A percentile compares a stretch with the other conserved stretches of the same genome.
phyloP scores from a whole-genome alignment of 2,888 invertebrate species.

The Keiferia lycopersicella region DNA sequence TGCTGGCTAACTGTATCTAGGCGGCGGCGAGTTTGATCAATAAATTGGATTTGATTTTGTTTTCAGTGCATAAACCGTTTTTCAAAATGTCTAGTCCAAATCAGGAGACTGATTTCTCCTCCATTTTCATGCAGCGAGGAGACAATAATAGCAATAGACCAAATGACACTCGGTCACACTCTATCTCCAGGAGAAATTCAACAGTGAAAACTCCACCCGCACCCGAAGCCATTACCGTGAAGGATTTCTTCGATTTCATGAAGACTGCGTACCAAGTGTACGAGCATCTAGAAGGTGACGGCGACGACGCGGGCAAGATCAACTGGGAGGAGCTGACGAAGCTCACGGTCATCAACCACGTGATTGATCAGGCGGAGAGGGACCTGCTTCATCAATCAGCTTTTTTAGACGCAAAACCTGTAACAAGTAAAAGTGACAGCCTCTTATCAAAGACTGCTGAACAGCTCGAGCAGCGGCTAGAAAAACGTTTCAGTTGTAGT shows the following conservation, averaged over 20 bases:
- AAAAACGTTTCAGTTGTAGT: slow-evolving; percentile 66
- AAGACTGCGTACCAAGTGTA: slow-evolving; percentile 87
- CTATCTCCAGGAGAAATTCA: slow-evolving; percentile 53
- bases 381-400: slow-evolving; percentile 65
- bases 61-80: slow-evolving; percentile 2
- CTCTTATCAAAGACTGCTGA: slow-evolving; percentile 26
- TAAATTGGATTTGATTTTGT: slow-evolving; percentile 8
- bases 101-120: slow-evolving; percentile 58
- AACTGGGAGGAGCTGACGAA: slow-evolving; percentile 79
- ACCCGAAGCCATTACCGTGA: slow-evolving; percentile 84
- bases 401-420: slow-evolving; percentile 55
- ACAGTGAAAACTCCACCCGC: slow-evolving; percentile 46
- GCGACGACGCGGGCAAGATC: slow-evolving; percentile 69
- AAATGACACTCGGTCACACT: slow-evolving; percentile 52
- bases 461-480: slow-evolving; percentile 41
- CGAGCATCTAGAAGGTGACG: slow-evolving; percentile 69
- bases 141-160: slow-evolving; percentile 40
- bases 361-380: slow-evolving; percentile 72
- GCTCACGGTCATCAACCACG: slow-evolving; percentile 72
- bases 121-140: slow-evolving; percentile 67
- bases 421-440: slow-evolving; percentile 68
- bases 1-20: slow-evolving; percentile 13
- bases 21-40: slow-evolving; percentile 22
- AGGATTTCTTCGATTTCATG: slow-evolving; percentile 87
- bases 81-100: slow-evolving; percentile 63